Evolutionary conservation across 2,888 invertebrate species (phyloP).

Genomic region (Neoitamus cyanurus): DNA sequence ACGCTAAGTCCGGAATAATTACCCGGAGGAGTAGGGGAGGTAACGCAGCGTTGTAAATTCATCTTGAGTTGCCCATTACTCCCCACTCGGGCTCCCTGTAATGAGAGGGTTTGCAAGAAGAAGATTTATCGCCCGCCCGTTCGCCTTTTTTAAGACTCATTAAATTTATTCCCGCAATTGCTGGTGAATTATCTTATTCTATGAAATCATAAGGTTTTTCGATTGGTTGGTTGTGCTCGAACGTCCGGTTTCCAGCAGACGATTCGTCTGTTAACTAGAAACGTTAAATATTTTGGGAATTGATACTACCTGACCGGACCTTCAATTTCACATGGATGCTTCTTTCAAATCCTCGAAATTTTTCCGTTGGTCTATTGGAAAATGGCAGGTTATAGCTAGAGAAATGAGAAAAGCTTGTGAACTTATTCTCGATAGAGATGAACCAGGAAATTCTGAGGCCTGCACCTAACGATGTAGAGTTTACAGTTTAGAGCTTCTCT

Average conservation of each 20-base stretch:
- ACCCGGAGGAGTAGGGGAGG: neutral
- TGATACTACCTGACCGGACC: neutral
- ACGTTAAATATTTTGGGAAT: neutral
- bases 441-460: too few relatives aligned
- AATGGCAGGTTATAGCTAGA: neutral
- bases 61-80: slow-evolving; percentile 25
- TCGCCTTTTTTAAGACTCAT: slow-evolving; percentile 32
- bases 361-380: neutral
- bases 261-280: neutral
- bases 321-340: neutral
- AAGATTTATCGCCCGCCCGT: neutral
- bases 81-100: neutral
- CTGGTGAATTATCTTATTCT: neutral
- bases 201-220: neutral
- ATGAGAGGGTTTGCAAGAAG: slow-evolving; percentile 20
- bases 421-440: too few relatives aligned
- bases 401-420: neutral
- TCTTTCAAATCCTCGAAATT: neutral
- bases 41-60: slow-evolving; percentile 35
- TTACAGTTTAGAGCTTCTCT: too few relatives aligned
- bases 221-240: neutral
- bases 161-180: slow-evolving; percentile 36
- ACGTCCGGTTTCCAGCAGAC: neutral
- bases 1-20: slow-evolving; percentile 28
- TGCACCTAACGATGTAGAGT: too few relatives aligned